These are phyloP conservation scores for Cheiracanthium punctorium DNA, from an alignment of 2,888 invertebrate genomes.

Conservation along the genomic window DNA sequence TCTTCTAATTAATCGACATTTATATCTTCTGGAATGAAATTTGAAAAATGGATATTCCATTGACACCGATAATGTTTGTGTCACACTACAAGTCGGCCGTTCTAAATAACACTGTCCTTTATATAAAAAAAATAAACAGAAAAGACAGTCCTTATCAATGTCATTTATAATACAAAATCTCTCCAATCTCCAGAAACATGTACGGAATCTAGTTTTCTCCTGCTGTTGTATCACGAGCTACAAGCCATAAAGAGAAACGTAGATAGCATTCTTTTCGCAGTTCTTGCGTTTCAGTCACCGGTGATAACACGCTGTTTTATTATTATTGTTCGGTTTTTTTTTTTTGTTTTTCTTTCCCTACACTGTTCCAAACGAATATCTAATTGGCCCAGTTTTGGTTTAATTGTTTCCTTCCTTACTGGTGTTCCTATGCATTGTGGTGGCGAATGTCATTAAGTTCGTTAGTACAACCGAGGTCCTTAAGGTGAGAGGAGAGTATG, in stretches of 20 bases:
- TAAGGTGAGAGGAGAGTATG: background rate
- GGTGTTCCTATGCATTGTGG: background rate
- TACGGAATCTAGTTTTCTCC: background rate
- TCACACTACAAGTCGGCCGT: too few relatives aligned
- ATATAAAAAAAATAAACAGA: too few relatives aligned
- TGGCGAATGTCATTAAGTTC: background rate
- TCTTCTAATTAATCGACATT: too few relatives aligned
- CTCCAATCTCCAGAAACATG: background rate
- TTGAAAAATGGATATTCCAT: too few relatives aligned
- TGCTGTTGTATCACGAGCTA: background rate
- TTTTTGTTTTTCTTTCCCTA: background rate
- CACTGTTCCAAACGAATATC: background rate
- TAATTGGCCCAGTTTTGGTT: slow-evolving; percentile 3
- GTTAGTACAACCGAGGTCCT: background rate
- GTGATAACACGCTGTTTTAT: background rate
- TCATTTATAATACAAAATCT: background rate
- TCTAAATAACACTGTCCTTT: too few relatives aligned
- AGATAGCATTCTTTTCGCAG: background rate
- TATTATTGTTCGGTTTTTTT: background rate
- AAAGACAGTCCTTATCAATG: background rate
- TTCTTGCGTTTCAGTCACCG: background rate
- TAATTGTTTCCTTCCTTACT: background rate
- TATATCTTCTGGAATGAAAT: too few relatives aligned
- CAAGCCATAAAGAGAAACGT: background rate
- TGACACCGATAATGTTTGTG: too few relatives aligned